phyloP scores from a whole-genome alignment of 2,888 invertebrate species.

The Dinocampus coccinellae region DNA sequence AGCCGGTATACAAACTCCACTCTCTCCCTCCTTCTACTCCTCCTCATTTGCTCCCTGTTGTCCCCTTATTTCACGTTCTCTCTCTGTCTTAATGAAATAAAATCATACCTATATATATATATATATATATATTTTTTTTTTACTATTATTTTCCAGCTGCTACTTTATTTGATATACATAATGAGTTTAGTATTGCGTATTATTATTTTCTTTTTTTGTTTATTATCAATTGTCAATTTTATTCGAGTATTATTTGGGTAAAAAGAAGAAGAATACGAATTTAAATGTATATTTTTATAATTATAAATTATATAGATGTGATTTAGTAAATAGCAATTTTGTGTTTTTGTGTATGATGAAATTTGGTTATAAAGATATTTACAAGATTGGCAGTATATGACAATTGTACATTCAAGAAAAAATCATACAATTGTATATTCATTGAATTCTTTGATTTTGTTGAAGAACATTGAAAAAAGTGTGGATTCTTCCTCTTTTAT shows the following conservation, averaged over 20 bases:
- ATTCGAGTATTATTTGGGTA: no score
- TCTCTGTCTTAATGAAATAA: conserved; percentile 26
- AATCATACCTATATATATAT: neutral
- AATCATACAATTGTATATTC: neutral
- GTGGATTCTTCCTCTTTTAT: neutral
- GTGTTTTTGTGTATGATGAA: no score
- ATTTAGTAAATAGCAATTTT: neutral
- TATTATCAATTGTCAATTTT: no score
- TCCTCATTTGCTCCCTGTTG: neutral
- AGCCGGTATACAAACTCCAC: conserved; percentile 1
- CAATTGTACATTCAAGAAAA: no score
- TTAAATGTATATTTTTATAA: neutral
- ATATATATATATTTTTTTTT: neutral
- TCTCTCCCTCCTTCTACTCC: neutral
- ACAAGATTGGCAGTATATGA: neutral
- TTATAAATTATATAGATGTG: no score
- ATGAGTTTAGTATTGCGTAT: neutral
- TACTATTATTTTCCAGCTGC: neutral
- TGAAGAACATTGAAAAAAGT: neutral
- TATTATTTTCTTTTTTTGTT: neutral
- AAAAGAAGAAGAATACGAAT: no score
- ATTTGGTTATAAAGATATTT: neutral
- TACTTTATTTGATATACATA: neutral
- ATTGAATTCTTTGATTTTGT: neutral
- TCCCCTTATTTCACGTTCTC: conserved; percentile 23